Evolutionary conservation across 2,888 invertebrate genomes (phyloP).

Genomic region (Salticus scenicus): DNA sequence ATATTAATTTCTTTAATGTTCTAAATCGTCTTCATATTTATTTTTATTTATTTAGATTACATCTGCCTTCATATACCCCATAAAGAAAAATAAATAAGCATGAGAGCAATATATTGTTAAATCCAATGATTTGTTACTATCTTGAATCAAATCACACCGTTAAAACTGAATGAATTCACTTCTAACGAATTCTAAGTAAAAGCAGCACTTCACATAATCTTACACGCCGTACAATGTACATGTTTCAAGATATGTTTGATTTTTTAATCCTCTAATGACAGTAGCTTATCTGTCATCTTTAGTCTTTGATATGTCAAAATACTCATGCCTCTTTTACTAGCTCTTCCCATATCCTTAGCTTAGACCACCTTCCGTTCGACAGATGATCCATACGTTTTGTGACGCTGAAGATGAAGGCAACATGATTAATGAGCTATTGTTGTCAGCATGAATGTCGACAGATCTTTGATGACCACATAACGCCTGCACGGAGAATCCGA

Average conservation of each 20-base stretch:
- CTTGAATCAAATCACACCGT: too few species aligned
- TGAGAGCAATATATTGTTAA: too few species aligned
- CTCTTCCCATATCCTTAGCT: background rate
- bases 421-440: constrained; percentile 66
- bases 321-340: background rate
- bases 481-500: background rate
- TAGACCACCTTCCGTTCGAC: background rate
- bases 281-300: constrained; percentile 28
- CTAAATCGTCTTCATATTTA: too few species aligned
- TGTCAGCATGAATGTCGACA: constrained; percentile 23
- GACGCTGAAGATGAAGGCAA: constrained; percentile 33
- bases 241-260: background rate
- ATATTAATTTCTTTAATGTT: too few species aligned
- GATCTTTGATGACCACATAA: constrained; percentile 28
- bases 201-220: background rate
- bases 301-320: background rate
- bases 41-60: too few species aligned
- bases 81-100: too few species aligned
- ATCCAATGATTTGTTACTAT: too few species aligned
- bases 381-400: constrained; percentile 21
- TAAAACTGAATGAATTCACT: too few species aligned
- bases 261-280: constrained; percentile 10
- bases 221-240: too few species aligned
- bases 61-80: too few species aligned
- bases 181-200: too few species aligned